Evolutionary conservation across 2,113 vertebrate genomes (phyloP).

Genomic region (Genyomyrus donnyi): DNA sequence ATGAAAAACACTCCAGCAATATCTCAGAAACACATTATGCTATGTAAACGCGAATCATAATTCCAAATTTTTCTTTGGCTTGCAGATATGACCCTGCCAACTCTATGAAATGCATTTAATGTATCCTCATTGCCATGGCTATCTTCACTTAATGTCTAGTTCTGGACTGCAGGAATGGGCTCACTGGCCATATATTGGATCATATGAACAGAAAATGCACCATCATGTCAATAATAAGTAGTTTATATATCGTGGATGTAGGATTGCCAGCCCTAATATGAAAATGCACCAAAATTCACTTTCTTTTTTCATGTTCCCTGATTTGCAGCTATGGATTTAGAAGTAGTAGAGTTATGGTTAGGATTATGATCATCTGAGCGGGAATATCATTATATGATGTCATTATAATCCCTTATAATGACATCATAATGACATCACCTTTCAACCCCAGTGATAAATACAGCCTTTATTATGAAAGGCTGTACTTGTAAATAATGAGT

Average conservation of each 20-base stretch:
- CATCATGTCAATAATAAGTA: neutral
- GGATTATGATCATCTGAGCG: neutral
- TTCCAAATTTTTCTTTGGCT: neutral
- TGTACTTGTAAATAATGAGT: neutral
- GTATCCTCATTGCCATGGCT: neutral
- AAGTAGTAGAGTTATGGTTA: neutral
- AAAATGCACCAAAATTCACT: neutral
- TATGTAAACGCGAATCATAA: conserved; percentile 8
- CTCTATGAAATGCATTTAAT: neutral
- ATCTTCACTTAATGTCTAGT: neutral
- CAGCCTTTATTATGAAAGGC: neutral
- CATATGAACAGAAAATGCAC: neutral
- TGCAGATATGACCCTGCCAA: neutral
- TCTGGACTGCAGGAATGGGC: neutral
- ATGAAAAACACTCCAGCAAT: neutral
- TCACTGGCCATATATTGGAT: neutral
- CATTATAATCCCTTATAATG: neutral
- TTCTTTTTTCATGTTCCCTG: neutral
- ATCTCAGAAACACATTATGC: neutral
- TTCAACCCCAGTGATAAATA: neutral
- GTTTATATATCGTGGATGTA: neutral
- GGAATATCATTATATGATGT: neutral
- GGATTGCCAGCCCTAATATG: neutral
- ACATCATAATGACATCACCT: neutral
- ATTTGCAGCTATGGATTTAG: neutral